Conservation (phyloP, 2,888 invertebrate species). For the Lasioglossum leucozonium region DNA sequence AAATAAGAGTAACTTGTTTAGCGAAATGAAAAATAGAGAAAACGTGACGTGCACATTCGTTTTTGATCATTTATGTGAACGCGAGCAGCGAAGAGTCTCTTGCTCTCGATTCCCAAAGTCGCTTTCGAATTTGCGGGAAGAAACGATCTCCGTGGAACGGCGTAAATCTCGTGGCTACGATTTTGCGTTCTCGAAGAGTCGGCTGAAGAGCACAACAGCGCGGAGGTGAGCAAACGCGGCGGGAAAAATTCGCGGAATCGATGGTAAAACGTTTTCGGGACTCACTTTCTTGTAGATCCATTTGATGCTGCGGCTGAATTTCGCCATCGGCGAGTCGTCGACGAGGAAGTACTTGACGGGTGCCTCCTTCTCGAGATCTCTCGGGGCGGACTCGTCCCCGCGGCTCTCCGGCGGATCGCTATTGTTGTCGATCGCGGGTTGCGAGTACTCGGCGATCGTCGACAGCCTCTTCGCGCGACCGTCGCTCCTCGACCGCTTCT, state of each 20-base stretch:
- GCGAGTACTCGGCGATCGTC: conserved; percentile 77
- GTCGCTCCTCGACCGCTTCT: conserved; percentile 58
- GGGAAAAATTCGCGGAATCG: background rate
- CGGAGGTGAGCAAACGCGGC: background rate
- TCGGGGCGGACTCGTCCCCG: conserved; percentile 35
- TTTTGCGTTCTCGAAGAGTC: background rate
- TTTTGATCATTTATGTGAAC: too few relatives aligned
- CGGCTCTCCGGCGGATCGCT: conserved; percentile 47
- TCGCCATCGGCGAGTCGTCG: conserved; percentile 79
- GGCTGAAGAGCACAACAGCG: background rate
- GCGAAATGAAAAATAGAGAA: too few relatives aligned
- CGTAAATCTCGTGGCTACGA: background rate
- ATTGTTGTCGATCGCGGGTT: conserved; percentile 69
- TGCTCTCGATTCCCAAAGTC: too few relatives aligned
- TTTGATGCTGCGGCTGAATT: conserved; percentile 77
- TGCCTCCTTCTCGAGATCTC: conserved; percentile 43
- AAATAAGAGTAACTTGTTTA: background rate
- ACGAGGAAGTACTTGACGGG: conserved; percentile 77
- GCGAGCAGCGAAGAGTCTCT: too few relatives aligned
- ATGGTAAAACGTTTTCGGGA: conserved; percentile 35
- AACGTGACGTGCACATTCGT: too few relatives aligned
- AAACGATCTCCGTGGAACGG: too few relatives aligned
- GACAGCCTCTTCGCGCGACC: conserved; percentile 76
- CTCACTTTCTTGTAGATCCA: conserved; percentile 81
- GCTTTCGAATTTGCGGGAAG: too few relatives aligned